These are phyloP conservation scores for Pseudobourletiella spinata DNA, from an alignment of 1,140 invertebrate genomes.

Conservation along the genomic window DNA sequence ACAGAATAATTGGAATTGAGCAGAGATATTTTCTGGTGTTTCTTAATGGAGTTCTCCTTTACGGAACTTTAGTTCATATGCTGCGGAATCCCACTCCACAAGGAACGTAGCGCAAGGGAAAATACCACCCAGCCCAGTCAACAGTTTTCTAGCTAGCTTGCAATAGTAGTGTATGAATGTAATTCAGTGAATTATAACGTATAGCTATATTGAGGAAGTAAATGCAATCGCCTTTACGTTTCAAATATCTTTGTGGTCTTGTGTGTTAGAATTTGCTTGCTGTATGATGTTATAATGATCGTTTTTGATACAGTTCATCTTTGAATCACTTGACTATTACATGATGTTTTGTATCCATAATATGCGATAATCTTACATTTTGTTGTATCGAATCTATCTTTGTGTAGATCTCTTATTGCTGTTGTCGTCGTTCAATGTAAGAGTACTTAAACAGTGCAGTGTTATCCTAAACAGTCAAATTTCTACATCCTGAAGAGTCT, in stretches of 20 bases:
- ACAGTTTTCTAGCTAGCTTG: neutral
- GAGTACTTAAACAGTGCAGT: too few relatives aligned
- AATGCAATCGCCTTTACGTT: too few relatives aligned
- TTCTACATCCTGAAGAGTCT: too few relatives aligned
- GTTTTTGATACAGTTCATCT: too few relatives aligned
- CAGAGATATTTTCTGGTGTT: conserved; percentile 17
- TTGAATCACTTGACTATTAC: too few relatives aligned
- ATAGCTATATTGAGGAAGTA: neutral
- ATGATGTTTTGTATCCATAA: too few relatives aligned
- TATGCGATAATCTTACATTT: too few relatives aligned
- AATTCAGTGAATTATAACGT: neutral
- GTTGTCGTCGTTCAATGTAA: too few relatives aligned
- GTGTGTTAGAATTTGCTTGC: neutral
- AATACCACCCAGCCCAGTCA: neutral
- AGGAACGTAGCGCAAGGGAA: neutral
- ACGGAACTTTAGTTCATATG: conserved; percentile 7
- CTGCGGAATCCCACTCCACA: neutral
- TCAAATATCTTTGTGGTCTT: too few relatives aligned
- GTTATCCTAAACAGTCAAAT: too few relatives aligned
- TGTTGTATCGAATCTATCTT: too few relatives aligned
- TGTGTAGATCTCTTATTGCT: too few relatives aligned
- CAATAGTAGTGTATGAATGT: neutral
- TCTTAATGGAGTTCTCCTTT: conserved; percentile 16
- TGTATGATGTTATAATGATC: neutral
- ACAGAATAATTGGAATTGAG: conserved; percentile 14